A percentile compares a stretch with the other conserved stretches of the same genome.
These are phyloP conservation scores for Agriopis leucophaearia DNA, from an alignment of 2,888 invertebrate species.

Conservation along the genomic window DNA sequence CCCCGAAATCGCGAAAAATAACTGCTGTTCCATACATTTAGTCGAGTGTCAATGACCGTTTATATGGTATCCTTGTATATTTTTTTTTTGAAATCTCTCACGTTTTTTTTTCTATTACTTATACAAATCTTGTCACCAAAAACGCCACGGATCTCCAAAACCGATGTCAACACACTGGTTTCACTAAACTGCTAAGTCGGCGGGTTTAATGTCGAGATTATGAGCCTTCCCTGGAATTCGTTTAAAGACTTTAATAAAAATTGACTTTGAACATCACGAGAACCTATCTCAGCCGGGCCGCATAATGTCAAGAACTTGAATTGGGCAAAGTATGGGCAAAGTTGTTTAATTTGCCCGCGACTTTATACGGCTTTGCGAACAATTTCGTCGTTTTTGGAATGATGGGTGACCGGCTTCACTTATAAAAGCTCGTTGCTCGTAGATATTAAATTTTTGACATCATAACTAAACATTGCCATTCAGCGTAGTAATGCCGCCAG, in stretches of 20 bases:
- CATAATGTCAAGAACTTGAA: constrained; percentile 46
- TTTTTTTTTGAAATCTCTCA: no score
- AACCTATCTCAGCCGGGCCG: constrained; percentile 34
- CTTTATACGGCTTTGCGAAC: constrained; percentile 26
- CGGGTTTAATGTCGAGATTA: constrained; percentile 51
- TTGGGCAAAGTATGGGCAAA: constrained; percentile 49
- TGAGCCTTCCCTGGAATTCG: constrained; percentile 46
- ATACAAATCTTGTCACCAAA: background rate
- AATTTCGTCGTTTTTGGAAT: constrained; percentile 22
- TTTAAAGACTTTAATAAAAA: constrained; percentile 56
- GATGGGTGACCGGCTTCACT: constrained; percentile 17
- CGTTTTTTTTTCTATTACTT: no score
- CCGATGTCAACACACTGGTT: constrained; percentile 13
- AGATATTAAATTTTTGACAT: constrained; percentile 1
- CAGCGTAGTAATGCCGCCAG: no score
- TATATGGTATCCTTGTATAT: no score
- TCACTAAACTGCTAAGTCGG: constrained; percentile 47
- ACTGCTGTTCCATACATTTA: no score
- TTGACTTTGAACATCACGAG: constrained; percentile 47
- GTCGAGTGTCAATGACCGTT: no score
- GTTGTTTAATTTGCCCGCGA: constrained; percentile 37
- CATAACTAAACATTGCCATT: no score
- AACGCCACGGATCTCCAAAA: constrained; percentile 10
- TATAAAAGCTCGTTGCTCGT: background rate
- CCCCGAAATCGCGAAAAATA: no score